Base-by-base conservation (phyloP, 1,140 invertebrate species). In the Psix sp. region DNA sequence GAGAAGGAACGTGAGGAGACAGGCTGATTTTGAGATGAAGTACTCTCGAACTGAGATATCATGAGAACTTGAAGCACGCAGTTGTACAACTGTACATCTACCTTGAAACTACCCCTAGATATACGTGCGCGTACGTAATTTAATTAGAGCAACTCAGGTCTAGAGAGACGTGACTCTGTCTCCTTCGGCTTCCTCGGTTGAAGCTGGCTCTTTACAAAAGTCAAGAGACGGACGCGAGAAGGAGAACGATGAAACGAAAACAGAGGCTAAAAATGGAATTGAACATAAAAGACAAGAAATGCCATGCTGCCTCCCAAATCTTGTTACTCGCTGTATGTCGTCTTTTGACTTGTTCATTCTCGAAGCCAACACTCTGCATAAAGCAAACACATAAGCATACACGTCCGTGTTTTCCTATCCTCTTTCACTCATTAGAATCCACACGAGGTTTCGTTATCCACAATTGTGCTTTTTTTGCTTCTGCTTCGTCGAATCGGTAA, bases 61-160 rank as follows among this genome's bases (percentile, higher is more conserved):
- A 68, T 57, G 63, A 57, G 39, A 68, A 74, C 63, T 67, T 63
- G 71, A 68, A 74, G 51, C 63, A 63, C 63, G 71, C 63, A 74
- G 63, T 73, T 73, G 62, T 74, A 67, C 57, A 74, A 45, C 42
- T 57, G 63, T 68, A 74, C 71, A 74, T 74, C 71, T 65, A 68
- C 71, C 71, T 63, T 74, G 51, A 74, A 74, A 74, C 63, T 67
- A 74, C 51, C 57, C 54, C 56, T 68, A 62, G 63, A 74, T 75
- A 75, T 68, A 75, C 72, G 65, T 70, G 65, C 72, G 65, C 72
- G 65, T 75, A 70, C 65, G 65, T 75, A 75, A 75, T 70, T 75
- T 70, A 75, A 70, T 70, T 70, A 75, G 72, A 70, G 46, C 65
- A 75, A 75, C 72, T 75, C 59, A 70, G 60, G 65, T 75, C 65